Evolutionary conservation across 1,140 invertebrate genomes (phyloP).

Genomic region (Eriosoma lanigerum): DNA sequence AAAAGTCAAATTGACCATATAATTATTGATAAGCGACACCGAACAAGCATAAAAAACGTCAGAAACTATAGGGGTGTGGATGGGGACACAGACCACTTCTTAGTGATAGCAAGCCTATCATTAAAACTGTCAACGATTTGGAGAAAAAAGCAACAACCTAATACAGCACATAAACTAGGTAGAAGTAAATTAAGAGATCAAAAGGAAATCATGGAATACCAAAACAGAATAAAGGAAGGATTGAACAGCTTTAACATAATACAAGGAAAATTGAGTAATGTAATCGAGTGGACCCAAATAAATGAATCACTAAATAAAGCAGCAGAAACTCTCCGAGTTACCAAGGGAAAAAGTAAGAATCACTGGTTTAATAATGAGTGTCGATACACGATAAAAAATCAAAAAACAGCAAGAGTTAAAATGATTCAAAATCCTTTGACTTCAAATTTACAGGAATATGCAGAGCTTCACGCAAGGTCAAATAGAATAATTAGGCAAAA

Average conservation of each 20-base stretch:
- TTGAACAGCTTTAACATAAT: slow-evolving; percentile 1
- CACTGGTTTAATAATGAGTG: too few relatives aligned
- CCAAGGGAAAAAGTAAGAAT: slow-evolving; percentile 37
- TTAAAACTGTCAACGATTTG: slow-evolving; percentile 29
- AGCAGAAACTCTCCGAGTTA: slow-evolving; percentile 12
- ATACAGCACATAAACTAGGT: slow-evolving; percentile 5
- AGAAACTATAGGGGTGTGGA: slow-evolving; percentile 52
- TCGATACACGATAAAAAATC: slow-evolving; percentile 26
- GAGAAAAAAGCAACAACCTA: slow-evolving; percentile 12
- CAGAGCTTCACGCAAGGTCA: too few relatives aligned
- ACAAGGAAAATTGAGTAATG: slow-evolving; percentile 7
- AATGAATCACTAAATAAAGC: slow-evolving; percentile 23
- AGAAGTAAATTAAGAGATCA: slow-evolving; percentile 14
- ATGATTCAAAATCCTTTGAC: slow-evolving; percentile 43
- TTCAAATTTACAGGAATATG: slow-evolving; percentile 25
- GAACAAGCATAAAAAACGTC: slow-evolving; percentile 48
- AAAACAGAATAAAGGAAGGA: slow-evolving; percentile 7
- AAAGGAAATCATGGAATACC: slow-evolving; percentile 20
- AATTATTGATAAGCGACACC: slow-evolving; percentile 50
- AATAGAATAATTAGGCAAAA: too few relatives aligned
- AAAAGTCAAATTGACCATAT: slow-evolving; percentile 54
- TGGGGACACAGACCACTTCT: slow-evolving; percentile 52
- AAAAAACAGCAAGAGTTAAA: slow-evolving; percentile 44
- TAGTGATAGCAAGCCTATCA: slow-evolving; percentile 51
- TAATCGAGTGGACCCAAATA: slow-evolving; percentile 10